These are phyloP conservation scores for Urocyon cinereoargenteus DNA, from an alignment of 2,797 vertebrate species.

Conservation along the genomic window DNA sequence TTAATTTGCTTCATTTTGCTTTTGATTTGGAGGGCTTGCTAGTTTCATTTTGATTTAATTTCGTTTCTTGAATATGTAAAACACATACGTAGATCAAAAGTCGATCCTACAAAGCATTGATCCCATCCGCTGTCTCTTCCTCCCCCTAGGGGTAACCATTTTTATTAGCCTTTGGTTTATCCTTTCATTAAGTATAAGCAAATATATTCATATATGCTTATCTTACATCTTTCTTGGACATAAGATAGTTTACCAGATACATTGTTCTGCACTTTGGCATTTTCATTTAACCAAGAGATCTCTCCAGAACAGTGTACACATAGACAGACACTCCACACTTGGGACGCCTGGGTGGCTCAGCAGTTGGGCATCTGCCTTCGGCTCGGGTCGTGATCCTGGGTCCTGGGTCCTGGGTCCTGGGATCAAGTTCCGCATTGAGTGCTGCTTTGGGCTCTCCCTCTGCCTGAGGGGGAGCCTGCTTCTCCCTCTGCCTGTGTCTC, in stretches of 20 bases:
- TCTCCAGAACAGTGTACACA: neutral
- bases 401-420: too few species aligned
- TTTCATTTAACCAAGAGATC: neutral
- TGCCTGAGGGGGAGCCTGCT: too few species aligned
- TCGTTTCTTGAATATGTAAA: neutral
- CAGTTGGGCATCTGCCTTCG: too few species aligned
- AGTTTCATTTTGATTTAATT: slow-evolving; percentile 39
- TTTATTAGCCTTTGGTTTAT: slow-evolving; percentile 11
- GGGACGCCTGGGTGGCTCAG: too few species aligned
- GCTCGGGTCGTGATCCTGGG: too few species aligned
- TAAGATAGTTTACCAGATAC: neutral
- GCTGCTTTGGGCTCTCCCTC: too few species aligned
- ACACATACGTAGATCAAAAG: neutral
- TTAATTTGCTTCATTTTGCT: slow-evolving; percentile 47
- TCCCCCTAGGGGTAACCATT: neutral
- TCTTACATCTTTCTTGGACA: neutral
- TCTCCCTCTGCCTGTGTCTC: too few species aligned
- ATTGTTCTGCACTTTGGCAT: neutral
- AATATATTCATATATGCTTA: neutral
- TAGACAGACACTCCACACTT: neutral
- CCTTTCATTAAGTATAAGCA: neutral
- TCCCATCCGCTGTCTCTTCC: neutral
- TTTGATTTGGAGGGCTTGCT: neutral
- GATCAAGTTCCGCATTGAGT: too few species aligned
- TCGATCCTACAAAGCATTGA: neutral